Evolutionary conservation across 2,113 vertebrate species (phyloP), one percentile per base, ranked within the genome.

Genomic region (Chunga burmeisteri): DNA sequence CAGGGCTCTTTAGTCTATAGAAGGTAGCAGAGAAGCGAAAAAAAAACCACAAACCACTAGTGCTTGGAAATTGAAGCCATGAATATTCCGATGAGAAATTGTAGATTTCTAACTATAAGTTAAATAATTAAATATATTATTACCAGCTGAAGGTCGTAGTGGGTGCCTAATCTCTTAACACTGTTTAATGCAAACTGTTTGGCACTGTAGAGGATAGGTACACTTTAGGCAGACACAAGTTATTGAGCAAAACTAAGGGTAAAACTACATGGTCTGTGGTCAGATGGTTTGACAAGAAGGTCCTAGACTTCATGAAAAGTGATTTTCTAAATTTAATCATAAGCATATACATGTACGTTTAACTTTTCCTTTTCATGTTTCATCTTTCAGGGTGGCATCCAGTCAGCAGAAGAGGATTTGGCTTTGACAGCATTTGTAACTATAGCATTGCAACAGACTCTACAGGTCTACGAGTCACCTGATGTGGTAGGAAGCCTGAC

Each of bases 361-460:
- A 72, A 84, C 34, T 74, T 65, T 30, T 86, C 5, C 17, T 66
- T 90, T 83, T 58, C 42, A 8, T 34, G 4, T 65, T 74, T 81
- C 17, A 17, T 61, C 44, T 95, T 95, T 25, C 74, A 98, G 98
- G 98, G 98, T 42, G 97, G 97, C 92, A 96, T 98, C 83, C 9
- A 42, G 26, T 30, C 85, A 62, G 70, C 84, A 21, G 94, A 93
- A 71, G 97, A 97, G 17, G 95, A 98, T 66, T 95, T 97, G 79
- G 92, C 98, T 36, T 72, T 98, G 90, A 98, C 98, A 71, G 97
- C 98, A 6, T 98, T 97, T 18, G 93, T 98, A 38, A 96, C 97
- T 36, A 87, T 98, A 71, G 91, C 98, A 26, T 38, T 98, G 82
- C 92, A 97, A 17, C 81, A 94, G 46, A 81, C 95, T 42, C 16